Evolutionary conservation across 1,140 invertebrate species (phyloP).

Genomic region (Trichonephila clavipes): DNA sequence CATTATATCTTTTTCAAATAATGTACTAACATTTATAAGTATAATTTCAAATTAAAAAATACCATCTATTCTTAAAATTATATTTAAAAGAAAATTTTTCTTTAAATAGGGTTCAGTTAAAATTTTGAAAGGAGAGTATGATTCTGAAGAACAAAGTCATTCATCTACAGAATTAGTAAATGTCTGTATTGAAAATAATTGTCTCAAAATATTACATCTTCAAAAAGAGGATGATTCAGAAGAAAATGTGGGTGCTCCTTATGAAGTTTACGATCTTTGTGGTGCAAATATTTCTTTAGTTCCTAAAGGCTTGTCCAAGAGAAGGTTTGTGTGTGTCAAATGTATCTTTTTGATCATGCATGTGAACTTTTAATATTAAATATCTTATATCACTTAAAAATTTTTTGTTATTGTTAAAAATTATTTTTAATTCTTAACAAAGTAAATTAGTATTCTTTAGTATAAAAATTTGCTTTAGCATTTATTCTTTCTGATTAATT

Average conservation of each 20-base stretch:
- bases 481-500: no score
- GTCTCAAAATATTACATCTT: slow-evolving; percentile 30
- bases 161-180: not conserved
- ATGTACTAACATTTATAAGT: no score
- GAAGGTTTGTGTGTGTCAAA: not conserved
- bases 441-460: no score
- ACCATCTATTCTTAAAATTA: no score
- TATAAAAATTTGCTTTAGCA: no score
- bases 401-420: no score
- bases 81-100: not conserved
- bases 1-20: no score
- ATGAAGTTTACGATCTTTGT: slow-evolving; percentile 36
- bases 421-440: no score
- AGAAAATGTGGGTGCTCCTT: not conserved
- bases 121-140: slow-evolving; percentile 59
- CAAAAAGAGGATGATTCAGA: not conserved
- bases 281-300: slow-evolving; percentile 50
- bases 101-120: slow-evolving; percentile 42
- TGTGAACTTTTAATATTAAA: no score
- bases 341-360: not conserved
- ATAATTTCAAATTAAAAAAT: no score
- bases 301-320: slow-evolving; percentile 49
- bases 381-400: no score
- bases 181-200: slow-evolving; percentile 22
- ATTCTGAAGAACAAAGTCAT: slow-evolving; percentile 37